Conservation (phyloP, 2,888 invertebrate genomes). For the Noctua comes region DNA sequence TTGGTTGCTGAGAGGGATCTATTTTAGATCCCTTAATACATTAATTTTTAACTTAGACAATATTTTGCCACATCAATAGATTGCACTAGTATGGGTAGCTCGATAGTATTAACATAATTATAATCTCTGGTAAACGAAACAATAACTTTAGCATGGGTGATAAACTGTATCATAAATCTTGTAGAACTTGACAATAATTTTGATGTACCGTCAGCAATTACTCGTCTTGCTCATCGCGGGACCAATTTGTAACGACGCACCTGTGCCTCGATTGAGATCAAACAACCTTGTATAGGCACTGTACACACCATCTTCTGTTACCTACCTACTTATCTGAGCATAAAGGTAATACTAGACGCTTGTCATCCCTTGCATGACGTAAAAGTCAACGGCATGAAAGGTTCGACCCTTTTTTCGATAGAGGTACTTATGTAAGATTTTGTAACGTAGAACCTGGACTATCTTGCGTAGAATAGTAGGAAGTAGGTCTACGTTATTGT, state of each 20-base stretch:
- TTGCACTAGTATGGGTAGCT: not conserved
- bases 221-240: slow-evolving; percentile 70
- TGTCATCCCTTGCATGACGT: slow-evolving; percentile 26
- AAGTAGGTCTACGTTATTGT: not conserved
- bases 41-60: too few relatives aligned
- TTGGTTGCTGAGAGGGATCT: too few relatives aligned
- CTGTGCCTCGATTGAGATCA: slow-evolving; percentile 73
- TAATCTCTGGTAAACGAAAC: slow-evolving; percentile 25
- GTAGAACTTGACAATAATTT: slow-evolving; percentile 77
- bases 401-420: not conserved
- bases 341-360: slow-evolving; percentile 41
- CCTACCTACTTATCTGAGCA: slow-evolving; percentile 28
- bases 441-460: not conserved
- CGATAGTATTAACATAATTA: slow-evolving; percentile 1
- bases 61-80: not conserved
- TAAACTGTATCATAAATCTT: slow-evolving; percentile 75
- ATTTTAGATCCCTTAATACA: too few relatives aligned
- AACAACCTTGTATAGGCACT: slow-evolving; percentile 31
- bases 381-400: slow-evolving; percentile 12
- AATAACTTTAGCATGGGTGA: slow-evolving; percentile 48
- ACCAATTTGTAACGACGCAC: slow-evolving; percentile 78
- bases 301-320: slow-evolving; percentile 40
- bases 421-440: slow-evolving; percentile 9
- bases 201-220: slow-evolving; percentile 76
- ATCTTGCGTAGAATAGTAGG: not conserved